Base-by-base conservation (phyloP, 2,797 vertebrate genomes). In the Pachyuromys duprasi region DNA sequence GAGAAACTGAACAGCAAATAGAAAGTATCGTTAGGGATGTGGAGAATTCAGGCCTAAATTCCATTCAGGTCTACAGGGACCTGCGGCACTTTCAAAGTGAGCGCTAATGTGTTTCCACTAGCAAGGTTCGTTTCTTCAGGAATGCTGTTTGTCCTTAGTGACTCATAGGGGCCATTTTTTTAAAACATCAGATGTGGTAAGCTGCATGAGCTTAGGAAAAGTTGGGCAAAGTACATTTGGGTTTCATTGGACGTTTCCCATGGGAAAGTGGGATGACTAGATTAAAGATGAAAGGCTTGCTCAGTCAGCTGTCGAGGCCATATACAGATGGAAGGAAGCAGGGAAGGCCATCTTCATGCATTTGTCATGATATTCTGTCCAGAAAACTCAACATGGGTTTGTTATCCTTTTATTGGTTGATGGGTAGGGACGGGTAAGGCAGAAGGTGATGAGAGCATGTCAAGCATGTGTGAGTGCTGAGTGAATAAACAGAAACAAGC, bases 111-210 rank as follows among this genome's bases (percentile, higher is more conserved):
- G 65, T 86, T 93, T 90, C 87, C 86, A 76, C 83, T 36, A 22
- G n/a, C 0, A 53, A 60, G 45, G 83, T 67, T 95, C 15, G 14
- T 93, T 94, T 78, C 80, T 65, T 87, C 67, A 90, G 93, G 93
- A 96, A 90, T 88, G 95, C 45, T 84, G 65, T 89, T 92, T 97
- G 91, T 81, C 93, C 94, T 95, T 79, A 13, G 74, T 98, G 95
- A 96, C 92, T 96, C 97, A 91, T 20, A 84, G 82, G 31, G 6
- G 80, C 75, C 80, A 86, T 86, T 91, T 88, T 33, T 76, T 91
- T 45, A 0, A 80, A 90, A 45, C 72, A 57, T 97, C 93, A 95
- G 90, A 96, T 96, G 95, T 95, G 94, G 96, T 95, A 62, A 95
- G 42, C 89, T 93, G 78, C 87, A n/a, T 45, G 72, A 72, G 62